A percentile compares a stretch with the other conserved stretches of the same genome.
Conservation (phyloP, 2,797 vertebrate species). For the Phaenicophaeus curvirostris region DNA sequence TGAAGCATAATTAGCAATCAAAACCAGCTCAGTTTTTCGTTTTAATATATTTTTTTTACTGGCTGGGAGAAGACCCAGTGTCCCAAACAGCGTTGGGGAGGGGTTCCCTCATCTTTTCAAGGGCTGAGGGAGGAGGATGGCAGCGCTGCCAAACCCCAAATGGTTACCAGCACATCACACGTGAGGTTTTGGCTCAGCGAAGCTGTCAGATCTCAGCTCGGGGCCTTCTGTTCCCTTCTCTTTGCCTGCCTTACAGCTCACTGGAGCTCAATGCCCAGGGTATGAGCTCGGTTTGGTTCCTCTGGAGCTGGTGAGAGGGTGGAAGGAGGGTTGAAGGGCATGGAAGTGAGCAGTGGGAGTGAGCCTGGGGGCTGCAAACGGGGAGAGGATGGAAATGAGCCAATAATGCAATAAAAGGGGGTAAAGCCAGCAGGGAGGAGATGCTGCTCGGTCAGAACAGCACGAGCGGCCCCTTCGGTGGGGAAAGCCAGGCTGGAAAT, state of each 20-base stretch:
- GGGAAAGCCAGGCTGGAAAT: not conserved
- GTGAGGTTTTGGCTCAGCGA: not conserved
- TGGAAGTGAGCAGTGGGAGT: not conserved
- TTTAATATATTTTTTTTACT: not conserved
- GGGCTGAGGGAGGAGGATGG: not conserved
- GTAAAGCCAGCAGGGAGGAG: rapidly evolving
- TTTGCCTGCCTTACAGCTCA: too few species aligned
- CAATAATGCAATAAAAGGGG: rapidly evolving
- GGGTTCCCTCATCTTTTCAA: not conserved
- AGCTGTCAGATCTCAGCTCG: not conserved
- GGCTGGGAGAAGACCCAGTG: not conserved
- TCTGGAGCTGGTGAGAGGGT: not conserved
- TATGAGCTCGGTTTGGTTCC: not conserved
- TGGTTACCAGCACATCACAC: not conserved
- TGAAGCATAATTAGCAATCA: too few species aligned
- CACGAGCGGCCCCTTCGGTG: rapidly evolving
- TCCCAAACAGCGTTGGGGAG: not conserved
- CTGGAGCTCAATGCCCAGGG: not conserved
- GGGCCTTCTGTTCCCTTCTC: not conserved
- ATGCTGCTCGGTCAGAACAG: not conserved
- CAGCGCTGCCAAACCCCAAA: not conserved
- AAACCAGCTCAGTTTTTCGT: not conserved
- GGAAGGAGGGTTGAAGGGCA: too few species aligned
- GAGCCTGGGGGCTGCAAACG: rapidly evolving
- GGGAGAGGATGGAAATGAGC: rapidly evolving